Conservation (phyloP, 2,888 invertebrate species). For the Tetropium fuscum region DNA sequence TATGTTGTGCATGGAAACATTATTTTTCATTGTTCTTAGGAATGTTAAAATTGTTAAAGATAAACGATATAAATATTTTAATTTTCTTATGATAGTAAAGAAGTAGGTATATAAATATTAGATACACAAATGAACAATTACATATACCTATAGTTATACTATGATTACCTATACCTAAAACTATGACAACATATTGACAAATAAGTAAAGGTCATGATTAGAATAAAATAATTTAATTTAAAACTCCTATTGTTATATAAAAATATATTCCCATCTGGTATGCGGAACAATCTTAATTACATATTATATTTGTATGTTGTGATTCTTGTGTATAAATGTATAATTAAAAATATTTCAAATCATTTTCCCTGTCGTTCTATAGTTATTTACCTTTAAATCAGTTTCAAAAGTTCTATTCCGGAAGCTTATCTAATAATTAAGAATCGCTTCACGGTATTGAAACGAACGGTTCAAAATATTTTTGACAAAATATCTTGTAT, state of each 20-base stretch:
- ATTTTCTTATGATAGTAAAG: background rate
- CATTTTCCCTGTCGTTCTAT: too few relatives aligned
- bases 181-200: constrained; percentile 31
- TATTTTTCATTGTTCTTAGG: constrained; percentile 6
- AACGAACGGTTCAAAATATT: too few relatives aligned
- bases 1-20: too few relatives aligned
- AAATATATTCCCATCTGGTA: constrained; percentile 64
- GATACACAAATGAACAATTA: too few relatives aligned
- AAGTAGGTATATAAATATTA: too few relatives aligned
- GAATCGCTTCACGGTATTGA: too few relatives aligned
- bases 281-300: constrained; percentile 63
- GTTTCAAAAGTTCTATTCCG: too few relatives aligned
- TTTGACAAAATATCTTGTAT: too few relatives aligned
- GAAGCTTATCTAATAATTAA: too few relatives aligned
- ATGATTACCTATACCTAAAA: too few relatives aligned
- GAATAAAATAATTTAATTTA: constrained; percentile 31
- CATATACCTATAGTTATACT: too few relatives aligned
- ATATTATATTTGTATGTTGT: constrained; percentile 64
- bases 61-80: constrained; percentile 1
- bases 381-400: too few relatives aligned
- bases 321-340: constrained; percentile 62
- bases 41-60: constrained; percentile 4
- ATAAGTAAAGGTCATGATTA: constrained; percentile 36
- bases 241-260: constrained; percentile 57
- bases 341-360: constrained; percentile 23